A percentile compares a stretch with the other conserved stretches of the same genome.
Conservation (phyloP, 2,888 invertebrate species). For the Salticus scenicus region DNA sequence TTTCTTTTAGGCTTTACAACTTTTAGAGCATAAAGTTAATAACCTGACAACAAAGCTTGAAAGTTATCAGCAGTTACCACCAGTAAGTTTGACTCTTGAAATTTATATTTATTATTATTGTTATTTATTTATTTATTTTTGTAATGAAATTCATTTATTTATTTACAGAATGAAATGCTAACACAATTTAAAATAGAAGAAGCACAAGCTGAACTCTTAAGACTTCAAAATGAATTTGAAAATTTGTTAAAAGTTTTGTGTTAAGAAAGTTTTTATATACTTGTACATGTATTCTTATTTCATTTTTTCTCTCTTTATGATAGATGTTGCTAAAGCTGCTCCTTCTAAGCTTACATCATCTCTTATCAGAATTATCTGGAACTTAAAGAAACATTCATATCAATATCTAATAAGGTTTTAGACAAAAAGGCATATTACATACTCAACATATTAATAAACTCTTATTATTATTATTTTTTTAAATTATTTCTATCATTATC, state of each 20-base stretch:
- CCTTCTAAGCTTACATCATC: conserved; percentile 15
- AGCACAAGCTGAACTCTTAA: neutral
- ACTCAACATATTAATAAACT: no score
- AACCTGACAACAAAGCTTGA: neutral
- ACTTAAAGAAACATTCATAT: conserved; percentile 1
- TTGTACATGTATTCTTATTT: neutral
- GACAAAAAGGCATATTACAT: no score
- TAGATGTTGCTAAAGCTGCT: conserved; percentile 37
- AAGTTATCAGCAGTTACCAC: neutral
- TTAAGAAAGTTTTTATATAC: neutral
- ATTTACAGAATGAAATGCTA: conserved; percentile 14
- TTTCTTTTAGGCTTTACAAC: neutral
- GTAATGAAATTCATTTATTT: neutral
- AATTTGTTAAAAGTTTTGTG: neutral
- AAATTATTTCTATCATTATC: no score
- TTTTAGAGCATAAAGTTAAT: neutral
- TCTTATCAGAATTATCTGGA: conserved; percentile 32
- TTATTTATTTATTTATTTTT: neutral
- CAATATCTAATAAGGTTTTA: no score
- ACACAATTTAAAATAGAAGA: conserved; percentile 16
- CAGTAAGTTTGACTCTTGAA: neutral
- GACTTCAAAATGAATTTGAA: conserved; percentile 14
- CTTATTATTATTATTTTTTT: no score
- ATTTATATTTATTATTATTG: neutral
- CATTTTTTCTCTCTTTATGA: neutral